These are phyloP conservation scores for Ophion ventricosus DNA, from an alignment of 2,888 invertebrate species.

Conservation along the genomic window DNA sequence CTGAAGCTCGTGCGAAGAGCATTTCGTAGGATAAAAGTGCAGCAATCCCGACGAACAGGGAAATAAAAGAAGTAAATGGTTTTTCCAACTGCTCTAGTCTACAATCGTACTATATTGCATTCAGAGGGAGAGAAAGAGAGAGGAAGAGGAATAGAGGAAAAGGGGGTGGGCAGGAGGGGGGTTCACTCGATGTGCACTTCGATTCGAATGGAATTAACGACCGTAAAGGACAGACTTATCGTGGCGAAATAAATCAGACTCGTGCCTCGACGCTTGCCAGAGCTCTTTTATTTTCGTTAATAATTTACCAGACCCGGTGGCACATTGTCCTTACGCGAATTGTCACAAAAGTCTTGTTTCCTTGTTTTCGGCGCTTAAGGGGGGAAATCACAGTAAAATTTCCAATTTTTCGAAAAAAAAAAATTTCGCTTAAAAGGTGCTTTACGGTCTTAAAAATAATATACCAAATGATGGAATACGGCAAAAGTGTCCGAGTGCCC, in stretches of 20 bases:
- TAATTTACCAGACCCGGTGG: slow-evolving; percentile 61
- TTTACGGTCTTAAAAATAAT: too few species aligned
- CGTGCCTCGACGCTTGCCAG: slow-evolving; percentile 42
- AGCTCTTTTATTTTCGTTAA: slow-evolving; percentile 69
- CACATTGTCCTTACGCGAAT: slow-evolving; percentile 16
- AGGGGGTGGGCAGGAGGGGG: background rate
- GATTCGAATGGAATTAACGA: slow-evolving; percentile 65
- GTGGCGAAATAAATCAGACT: slow-evolving; percentile 65
- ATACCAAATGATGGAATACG: too few species aligned
- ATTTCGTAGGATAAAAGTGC: too few species aligned
- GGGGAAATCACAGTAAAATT: too few species aligned
- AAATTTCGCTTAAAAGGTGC: too few species aligned
- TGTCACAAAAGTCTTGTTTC: slow-evolving; percentile 13
- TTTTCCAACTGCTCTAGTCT: background rate
- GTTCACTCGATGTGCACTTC: slow-evolving; percentile 43
- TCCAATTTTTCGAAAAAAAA: too few species aligned
- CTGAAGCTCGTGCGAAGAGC: too few species aligned
- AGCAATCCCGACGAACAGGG: background rate
- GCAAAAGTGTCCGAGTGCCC: too few species aligned
- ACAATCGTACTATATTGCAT: background rate
- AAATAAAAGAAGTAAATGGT: background rate
- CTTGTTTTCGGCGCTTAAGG: background rate
- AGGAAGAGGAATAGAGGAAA: background rate
- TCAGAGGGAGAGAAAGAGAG: slow-evolving; percentile 10
- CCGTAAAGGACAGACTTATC: slow-evolving; percentile 67